These are phyloP conservation scores for Leptinotarsa tumamoca DNA, from an alignment of 2,888 invertebrate genomes.

Conservation along the genomic window DNA sequence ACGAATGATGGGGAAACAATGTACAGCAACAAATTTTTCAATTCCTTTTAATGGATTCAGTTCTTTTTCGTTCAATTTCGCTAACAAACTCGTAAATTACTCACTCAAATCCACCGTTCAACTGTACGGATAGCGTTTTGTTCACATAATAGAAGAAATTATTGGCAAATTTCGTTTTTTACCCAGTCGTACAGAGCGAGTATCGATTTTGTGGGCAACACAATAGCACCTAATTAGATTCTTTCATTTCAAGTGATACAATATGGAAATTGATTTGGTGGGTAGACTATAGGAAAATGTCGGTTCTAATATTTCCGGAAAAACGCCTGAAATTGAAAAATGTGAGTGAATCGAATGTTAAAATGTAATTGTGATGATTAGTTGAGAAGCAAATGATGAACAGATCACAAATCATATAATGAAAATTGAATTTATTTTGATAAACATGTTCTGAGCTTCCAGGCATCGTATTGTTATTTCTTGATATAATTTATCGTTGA, in stretches of 20 bases:
- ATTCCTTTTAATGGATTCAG: too few species aligned
- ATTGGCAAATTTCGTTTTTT: background rate
- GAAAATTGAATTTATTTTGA: too few species aligned
- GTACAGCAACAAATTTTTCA: too few species aligned
- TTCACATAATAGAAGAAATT: conserved; percentile 4
- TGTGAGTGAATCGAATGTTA: background rate
- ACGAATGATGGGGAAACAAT: too few species aligned
- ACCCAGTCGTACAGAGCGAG: background rate
- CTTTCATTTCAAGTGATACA: conserved; percentile 1
- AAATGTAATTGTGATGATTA: background rate
- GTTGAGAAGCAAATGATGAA: too few species aligned
- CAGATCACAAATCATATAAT: too few species aligned
- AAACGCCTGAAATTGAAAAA: background rate
- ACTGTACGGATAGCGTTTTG: background rate
- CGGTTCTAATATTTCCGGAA: background rate
- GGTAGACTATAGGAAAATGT: background rate
- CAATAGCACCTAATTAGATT: conserved; percentile 7
- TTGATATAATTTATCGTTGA: too few species aligned
- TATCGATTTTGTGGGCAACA: conserved; percentile 15
- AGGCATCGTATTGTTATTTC: too few species aligned
- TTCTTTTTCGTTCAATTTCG: background rate
- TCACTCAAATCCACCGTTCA: background rate
- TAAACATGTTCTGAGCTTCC: too few species aligned
- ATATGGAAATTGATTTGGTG: conserved; percentile 1
- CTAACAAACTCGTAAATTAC: background rate